Base-by-base conservation (phyloP, 2,113 vertebrate genomes). In the Erinaceus europaeus region DNA sequence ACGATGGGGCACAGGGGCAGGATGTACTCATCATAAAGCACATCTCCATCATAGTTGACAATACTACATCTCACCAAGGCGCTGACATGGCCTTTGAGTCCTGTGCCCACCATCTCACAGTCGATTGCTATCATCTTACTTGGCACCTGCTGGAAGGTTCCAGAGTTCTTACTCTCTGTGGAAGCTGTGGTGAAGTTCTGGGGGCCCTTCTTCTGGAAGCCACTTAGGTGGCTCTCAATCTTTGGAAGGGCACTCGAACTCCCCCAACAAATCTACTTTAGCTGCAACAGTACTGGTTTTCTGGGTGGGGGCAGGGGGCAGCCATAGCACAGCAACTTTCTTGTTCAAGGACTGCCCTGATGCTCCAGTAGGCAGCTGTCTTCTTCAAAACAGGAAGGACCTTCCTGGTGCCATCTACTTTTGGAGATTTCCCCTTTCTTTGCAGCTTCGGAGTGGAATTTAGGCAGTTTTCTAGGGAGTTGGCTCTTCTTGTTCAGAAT, bases 101-200 rank as follows among this genome's bases (percentile, higher is more conserved):
- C 99, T 0, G 98, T 97, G 9, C 99, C 99, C 93, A 99, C 99
- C 99, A 99, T 99, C 95, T 99, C 99, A 50, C 99, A 99, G 97
- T 99, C 99, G 0, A 99, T 90, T 6, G 99, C 98, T 12, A 99
- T 94, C 80, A 97, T 96, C 91, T 98, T 98, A 4, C 88, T 13
- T 5, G 98, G 97, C 23, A 32, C 32, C 13, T 81, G 91, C 65
- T 88, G 73, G 32, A 73, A 44, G 18, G 27, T 53, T 74, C 53
- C 71, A 2, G 65, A 64, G 53, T 48, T 62, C 9, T 72, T 90
- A 27, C 40, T 88, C 25, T 92, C 91, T 14, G 73, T 65, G 21
- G 8, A n/a, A 40, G 36, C 27, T 2, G 73, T 46, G 14, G 52
- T 52, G 57, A 79, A 88, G 4, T 89, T 94, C 55, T 82, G 83